Evolutionary conservation across 2,113 vertebrate genomes (phyloP).

Genomic region (Chinchilla lanigera): DNA sequence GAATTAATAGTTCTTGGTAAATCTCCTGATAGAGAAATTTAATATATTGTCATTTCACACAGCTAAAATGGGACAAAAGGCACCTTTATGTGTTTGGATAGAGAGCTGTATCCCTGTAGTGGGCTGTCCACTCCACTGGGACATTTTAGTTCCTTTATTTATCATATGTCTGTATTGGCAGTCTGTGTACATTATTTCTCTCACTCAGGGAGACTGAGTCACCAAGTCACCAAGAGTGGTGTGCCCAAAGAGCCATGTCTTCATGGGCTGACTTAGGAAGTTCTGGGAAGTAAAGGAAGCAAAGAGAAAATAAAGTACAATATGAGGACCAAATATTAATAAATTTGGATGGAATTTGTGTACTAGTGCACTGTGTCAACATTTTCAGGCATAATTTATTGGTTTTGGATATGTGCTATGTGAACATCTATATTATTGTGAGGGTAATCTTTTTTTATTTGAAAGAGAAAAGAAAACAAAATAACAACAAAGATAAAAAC

Average conservation of each 20-base stretch:
- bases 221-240: background rate
- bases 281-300: background rate
- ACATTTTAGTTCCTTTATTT: background rate
- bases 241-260: background rate
- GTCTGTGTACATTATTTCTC: background rate
- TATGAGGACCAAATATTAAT: background rate
- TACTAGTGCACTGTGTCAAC: background rate
- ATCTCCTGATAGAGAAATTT: background rate
- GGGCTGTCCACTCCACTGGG: background rate
- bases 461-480: too few species aligned
- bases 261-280: background rate
- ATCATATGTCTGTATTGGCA: background rate
- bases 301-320: background rate
- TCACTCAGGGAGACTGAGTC: background rate
- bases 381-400: background rate
- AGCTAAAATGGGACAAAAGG: background rate
- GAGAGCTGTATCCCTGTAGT: background rate
- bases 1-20: background rate
- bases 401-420: background rate
- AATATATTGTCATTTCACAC: background rate
- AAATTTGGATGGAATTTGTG: background rate
- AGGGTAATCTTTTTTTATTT: too few species aligned
- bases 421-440: too few species aligned
- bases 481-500: too few species aligned
- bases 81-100: background rate